Conservation (phyloP, 2,797 vertebrate species). For the Kryptolebias ocellatus region DNA sequence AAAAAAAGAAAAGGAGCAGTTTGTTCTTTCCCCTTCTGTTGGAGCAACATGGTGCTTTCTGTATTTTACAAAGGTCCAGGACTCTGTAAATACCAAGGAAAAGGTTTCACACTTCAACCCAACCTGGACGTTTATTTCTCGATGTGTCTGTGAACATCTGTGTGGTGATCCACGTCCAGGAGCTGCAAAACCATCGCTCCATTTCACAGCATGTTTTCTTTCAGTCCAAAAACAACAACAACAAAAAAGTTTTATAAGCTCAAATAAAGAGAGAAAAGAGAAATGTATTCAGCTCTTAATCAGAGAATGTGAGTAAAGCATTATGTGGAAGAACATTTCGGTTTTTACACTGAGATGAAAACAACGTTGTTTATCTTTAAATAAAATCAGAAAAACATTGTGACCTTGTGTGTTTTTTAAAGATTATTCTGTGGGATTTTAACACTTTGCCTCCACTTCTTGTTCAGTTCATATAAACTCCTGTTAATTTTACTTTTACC, state of each 20-base stretch:
- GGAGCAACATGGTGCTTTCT: conserved; percentile 75
- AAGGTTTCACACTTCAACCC: conserved; percentile 59
- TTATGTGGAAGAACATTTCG: conserved; percentile 48
- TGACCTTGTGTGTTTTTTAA: conserved; percentile 19
- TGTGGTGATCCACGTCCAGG: conserved; percentile 40
- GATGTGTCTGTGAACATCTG: conserved; percentile 60
- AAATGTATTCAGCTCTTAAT: conserved; percentile 36
- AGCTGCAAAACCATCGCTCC: conserved; percentile 27
- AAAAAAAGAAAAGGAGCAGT: conserved; percentile 54
- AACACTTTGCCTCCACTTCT: not conserved
- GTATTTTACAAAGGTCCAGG: conserved; percentile 67
- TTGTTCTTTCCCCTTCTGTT: conserved; percentile 70
- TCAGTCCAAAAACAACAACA: conserved; percentile 18
- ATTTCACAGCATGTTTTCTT: conserved; percentile 30
- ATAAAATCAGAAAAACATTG: conserved; percentile 68
- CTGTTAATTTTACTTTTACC: no score
- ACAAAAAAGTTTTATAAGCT: conserved; percentile 19
- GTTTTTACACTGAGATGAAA: conserved; percentile 66
- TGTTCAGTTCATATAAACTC: not conserved
- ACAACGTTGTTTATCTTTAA: conserved; percentile 54
- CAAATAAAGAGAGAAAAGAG: conserved; percentile 23
- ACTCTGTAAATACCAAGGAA: conserved; percentile 76
- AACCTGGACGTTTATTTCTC: conserved; percentile 69
- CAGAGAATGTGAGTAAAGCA: conserved; percentile 54
- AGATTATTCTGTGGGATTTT: not conserved